These are phyloP conservation scores for Cyaniris semiargus DNA, from an alignment of 2,888 invertebrate species.

Conservation along the genomic window DNA sequence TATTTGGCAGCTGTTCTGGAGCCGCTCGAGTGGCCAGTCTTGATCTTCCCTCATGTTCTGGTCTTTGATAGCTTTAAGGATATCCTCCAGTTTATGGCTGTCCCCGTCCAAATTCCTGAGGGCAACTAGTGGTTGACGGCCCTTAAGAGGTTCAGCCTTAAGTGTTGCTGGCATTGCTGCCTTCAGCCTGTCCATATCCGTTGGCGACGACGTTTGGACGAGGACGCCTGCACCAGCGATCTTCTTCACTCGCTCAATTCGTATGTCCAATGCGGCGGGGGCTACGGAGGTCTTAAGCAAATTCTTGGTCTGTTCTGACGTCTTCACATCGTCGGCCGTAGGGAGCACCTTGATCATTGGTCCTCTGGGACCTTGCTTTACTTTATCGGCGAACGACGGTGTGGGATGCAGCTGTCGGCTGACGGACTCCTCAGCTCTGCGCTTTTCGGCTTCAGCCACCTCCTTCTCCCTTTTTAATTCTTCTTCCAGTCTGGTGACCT, in stretches of 20 bases:
- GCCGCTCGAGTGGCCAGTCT: neutral
- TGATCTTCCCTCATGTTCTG: neutral
- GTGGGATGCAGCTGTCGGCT: neutral
- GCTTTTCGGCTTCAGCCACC: too few relatives aligned
- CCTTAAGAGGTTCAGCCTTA: neutral
- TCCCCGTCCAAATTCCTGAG: neutral
- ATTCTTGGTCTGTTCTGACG: constrained; percentile 39
- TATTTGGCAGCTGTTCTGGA: neutral
- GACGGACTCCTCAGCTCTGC: too few relatives aligned
- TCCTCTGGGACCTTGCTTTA: neutral
- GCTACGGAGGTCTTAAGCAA: constrained; percentile 19
- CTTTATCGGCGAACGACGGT: neutral
- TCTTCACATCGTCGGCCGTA: neutral
- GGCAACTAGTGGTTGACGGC: neutral
- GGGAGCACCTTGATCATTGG: neutral
- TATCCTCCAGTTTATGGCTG: neutral
- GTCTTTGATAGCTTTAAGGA: neutral
- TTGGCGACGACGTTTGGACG: neutral
- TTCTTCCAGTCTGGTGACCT: too few relatives aligned
- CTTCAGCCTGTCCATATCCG: too few relatives aligned
- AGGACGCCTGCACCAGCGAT: neutral
- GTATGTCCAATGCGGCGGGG: neutral
- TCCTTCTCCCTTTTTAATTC: too few relatives aligned
- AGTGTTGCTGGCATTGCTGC: neutral
- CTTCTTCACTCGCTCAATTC: neutral